A percentile compares a stretch with the other conserved stretches of the same genome.
These are phyloP conservation scores for Drosophila tristis DNA, from an alignment of 1,140 invertebrate genomes.

Conservation along the genomic window DNA sequence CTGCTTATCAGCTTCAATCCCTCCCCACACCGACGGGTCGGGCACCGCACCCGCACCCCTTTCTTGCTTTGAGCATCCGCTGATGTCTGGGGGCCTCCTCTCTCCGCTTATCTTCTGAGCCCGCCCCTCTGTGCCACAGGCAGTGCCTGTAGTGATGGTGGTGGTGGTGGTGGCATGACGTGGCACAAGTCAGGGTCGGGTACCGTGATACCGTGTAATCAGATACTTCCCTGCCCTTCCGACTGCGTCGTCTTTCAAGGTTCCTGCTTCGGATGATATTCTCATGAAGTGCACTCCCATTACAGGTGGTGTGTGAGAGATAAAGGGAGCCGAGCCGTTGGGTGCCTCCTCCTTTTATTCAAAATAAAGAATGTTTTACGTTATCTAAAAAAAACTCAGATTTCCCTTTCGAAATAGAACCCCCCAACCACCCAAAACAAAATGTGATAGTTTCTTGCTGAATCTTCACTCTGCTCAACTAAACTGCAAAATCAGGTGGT, in stretches of 20 bases:
- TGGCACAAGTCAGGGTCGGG: slow-evolving; percentile 48
- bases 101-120: not conserved
- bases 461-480: too few relatives aligned
- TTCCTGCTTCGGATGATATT: not conserved
- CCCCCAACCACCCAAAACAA: too few relatives aligned
- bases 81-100: slow-evolving; percentile 25
- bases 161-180: slow-evolving; percentile 24
- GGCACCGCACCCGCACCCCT: slow-evolving; percentile 11
- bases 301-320: too few relatives aligned
- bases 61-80: slow-evolving; percentile 33
- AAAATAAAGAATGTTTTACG: too few relatives aligned
- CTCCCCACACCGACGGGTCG: not conserved
- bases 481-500: too few relatives aligned
- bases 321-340: too few relatives aligned
- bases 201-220: slow-evolving; percentile 24
- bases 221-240: slow-evolving; percentile 19
- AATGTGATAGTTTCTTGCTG: too few relatives aligned
- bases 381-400: too few relatives aligned
- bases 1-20: slow-evolving; percentile 29
- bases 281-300: too few relatives aligned
- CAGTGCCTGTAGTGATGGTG: slow-evolving; percentile 31
- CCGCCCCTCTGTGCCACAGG: slow-evolving; percentile 1
- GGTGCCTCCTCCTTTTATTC: too few relatives aligned
- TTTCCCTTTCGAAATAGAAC: too few relatives aligned
- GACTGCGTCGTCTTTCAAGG: slow-evolving; percentile 9